Percentiles rank a stretch among this genome's conserved stretches.
These are phyloP conservation scores for Clepsis dumicolana DNA, from an alignment of 2,888 invertebrate genomes.

Conservation along the genomic window DNA sequence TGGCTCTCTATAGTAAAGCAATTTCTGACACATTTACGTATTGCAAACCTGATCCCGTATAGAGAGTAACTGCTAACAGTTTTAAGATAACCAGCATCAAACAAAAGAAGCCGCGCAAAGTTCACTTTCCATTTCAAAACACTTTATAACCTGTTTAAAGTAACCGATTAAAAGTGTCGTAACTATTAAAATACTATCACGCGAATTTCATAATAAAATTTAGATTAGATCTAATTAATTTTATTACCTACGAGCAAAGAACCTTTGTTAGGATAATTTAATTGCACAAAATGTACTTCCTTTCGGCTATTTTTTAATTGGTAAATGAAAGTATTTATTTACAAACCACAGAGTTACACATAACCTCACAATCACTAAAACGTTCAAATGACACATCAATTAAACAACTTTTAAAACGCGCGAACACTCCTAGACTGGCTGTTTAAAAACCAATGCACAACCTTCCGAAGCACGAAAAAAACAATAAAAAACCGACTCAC, in stretches of 20 bases:
- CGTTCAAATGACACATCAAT: not conserved
- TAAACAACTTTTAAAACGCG: not conserved
- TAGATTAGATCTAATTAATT: not conserved
- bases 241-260: not conserved
- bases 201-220: not conserved
- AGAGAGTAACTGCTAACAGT: too few relatives aligned
- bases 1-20: too few relatives aligned
- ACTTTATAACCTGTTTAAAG: not conserved
- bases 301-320: not conserved
- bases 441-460: not conserved
- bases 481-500: slow-evolving; percentile 60
- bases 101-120: not conserved
- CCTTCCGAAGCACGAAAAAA: slow-evolving; percentile 18
- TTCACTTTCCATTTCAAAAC: not conserved
- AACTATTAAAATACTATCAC: not conserved
- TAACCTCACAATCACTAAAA: not conserved
- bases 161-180: not conserved
- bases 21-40: too few relatives aligned
- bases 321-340: not conserved
- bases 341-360: not conserved
- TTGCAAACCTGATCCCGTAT: too few relatives aligned
- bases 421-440: not conserved
- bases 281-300: not conserved
- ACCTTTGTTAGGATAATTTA: not conserved
- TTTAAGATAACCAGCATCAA: not conserved